Evolutionary conservation across 2,888 invertebrate species (phyloP).

Genomic region (Malacosoma neustria): DNA sequence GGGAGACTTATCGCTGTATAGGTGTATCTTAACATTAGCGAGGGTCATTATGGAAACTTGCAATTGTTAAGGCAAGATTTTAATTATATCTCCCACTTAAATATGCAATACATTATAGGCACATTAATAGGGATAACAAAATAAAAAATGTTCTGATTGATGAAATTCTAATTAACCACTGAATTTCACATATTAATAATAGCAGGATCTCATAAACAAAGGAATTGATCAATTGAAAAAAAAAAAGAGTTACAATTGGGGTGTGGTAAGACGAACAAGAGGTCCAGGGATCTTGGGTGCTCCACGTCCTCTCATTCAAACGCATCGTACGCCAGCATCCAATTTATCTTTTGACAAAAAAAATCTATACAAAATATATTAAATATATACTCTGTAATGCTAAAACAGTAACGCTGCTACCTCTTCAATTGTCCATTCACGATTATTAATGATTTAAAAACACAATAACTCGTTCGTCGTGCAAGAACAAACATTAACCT

Average conservation of each 20-base stretch:
- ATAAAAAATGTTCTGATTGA: conserved; percentile 70
- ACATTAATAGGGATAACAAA: conserved; percentile 69
- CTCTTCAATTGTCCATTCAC: conserved; percentile 71
- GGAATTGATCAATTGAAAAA: conserved; percentile 62
- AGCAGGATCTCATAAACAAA: conserved; percentile 73
- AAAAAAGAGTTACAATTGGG: conserved; percentile 29
- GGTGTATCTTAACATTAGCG: too few species aligned
- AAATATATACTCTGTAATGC: conserved; percentile 76
- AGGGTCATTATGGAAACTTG: conserved; percentile 55
- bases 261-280: conserved; percentile 42
- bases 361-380: conserved; percentile 77
- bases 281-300: conserved; percentile 49
- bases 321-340: conserved; percentile 71
- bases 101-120: conserved; percentile 58
- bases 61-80: conserved; percentile 63
- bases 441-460: conserved; percentile 73
- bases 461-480: conserved; percentile 67
- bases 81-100: conserved; percentile 67
- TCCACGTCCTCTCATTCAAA: conserved; percentile 68
- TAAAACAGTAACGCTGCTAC: conserved; percentile 75
- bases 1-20: conserved; percentile 4
- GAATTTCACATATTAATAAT: conserved; percentile 63
- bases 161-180: conserved; percentile 71
- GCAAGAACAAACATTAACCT: conserved; percentile 71
- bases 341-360: conserved; percentile 76